A percentile compares a stretch with the other conserved stretches of the same genome.
These are phyloP conservation scores for Drosophila lutescens DNA, from an alignment of 2,888 invertebrate species.

Conservation along the genomic window DNA sequence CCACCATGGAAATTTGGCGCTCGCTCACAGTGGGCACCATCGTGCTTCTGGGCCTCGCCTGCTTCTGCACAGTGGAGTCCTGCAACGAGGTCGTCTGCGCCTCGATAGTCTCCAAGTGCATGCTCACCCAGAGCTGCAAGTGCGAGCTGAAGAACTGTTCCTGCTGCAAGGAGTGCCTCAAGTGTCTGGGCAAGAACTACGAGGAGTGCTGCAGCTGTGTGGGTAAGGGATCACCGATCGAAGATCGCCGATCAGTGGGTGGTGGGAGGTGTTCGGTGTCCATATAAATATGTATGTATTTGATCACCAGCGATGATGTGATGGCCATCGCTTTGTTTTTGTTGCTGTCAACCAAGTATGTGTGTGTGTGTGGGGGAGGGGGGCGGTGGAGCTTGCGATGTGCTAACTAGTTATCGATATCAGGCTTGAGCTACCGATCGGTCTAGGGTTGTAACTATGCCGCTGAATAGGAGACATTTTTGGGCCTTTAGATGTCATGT, in stretches of 20 bases:
- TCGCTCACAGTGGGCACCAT: constrained; percentile 71
- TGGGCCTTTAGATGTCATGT: background rate
- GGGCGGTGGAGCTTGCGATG: constrained; percentile 47
- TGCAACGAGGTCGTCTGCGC: constrained; percentile 98
- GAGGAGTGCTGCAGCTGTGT: constrained; percentile 98
- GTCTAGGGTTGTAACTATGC: constrained; percentile 6
- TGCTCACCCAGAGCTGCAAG: constrained; percentile 97
- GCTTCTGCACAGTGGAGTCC: constrained; percentile 78
- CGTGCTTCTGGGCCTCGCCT: constrained; percentile 71
- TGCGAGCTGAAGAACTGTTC: constrained; percentile 96
- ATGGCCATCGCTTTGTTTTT: constrained; percentile 56
- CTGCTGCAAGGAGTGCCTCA: constrained; percentile 97
- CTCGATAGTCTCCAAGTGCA: constrained; percentile 97
- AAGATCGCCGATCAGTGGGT: constrained; percentile 83
- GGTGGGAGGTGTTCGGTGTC: constrained; percentile 22
- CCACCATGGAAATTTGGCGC: constrained; percentile 73
- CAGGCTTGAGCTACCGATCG: constrained; percentile 56
- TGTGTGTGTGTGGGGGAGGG: constrained; percentile 27
- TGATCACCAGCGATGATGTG: constrained; percentile 59
- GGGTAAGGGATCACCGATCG: constrained; percentile 90
- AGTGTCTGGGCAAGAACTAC: constrained; percentile 92
- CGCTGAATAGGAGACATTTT: background rate
- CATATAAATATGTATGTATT: constrained; percentile 8
- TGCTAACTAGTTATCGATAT: constrained; percentile 63
- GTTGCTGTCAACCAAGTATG: constrained; percentile 28